Percentiles rank a stretch among this genome's conserved stretches.
Evolutionary conservation across 2,888 invertebrate species (phyloP).

Genomic region (Apomyelois bistriatella): DNA sequence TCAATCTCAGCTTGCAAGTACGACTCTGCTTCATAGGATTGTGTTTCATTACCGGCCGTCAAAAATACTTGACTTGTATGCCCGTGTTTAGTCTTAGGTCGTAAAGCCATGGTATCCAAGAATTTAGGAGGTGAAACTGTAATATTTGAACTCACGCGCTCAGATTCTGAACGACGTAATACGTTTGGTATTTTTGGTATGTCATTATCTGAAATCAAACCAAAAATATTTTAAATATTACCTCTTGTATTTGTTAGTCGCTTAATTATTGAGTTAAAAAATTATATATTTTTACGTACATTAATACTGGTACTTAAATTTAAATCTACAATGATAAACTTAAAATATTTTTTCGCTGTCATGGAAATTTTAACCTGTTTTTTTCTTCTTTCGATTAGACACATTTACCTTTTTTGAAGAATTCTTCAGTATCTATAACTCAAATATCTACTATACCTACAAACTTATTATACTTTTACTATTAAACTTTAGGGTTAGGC

Average conservation of each 20-base stretch:
- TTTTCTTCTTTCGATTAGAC: too few relatives aligned
- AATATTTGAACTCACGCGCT: slow-evolving; percentile 55
- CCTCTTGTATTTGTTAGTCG: neutral
- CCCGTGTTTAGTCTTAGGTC: slow-evolving; percentile 81
- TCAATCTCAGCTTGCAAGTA: slow-evolving; percentile 31
- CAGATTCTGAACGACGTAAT: slow-evolving; percentile 72
- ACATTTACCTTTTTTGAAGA: too few relatives aligned
- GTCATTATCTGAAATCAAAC: slow-evolving; percentile 61
- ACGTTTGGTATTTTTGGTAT: slow-evolving; percentile 62
- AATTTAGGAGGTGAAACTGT: slow-evolving; percentile 81
- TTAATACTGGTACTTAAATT: too few relatives aligned
- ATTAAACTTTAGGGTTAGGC: too few relatives aligned
- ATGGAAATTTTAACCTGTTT: too few relatives aligned
- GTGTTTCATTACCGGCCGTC: slow-evolving; percentile 58
- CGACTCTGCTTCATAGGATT: slow-evolving; percentile 44
- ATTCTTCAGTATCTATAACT: too few relatives aligned
- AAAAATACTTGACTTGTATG: slow-evolving; percentile 83
- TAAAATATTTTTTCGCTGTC: too few relatives aligned
- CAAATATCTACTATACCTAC: too few relatives aligned
- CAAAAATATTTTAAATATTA: neutral
- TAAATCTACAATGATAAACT: too few relatives aligned
- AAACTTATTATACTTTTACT: too few relatives aligned
- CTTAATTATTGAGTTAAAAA: too few relatives aligned
- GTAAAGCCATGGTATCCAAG: slow-evolving; percentile 91
- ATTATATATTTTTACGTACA: too few relatives aligned